Conservation (phyloP, 2,888 invertebrate species). For the Drosophila anceps region DNA sequence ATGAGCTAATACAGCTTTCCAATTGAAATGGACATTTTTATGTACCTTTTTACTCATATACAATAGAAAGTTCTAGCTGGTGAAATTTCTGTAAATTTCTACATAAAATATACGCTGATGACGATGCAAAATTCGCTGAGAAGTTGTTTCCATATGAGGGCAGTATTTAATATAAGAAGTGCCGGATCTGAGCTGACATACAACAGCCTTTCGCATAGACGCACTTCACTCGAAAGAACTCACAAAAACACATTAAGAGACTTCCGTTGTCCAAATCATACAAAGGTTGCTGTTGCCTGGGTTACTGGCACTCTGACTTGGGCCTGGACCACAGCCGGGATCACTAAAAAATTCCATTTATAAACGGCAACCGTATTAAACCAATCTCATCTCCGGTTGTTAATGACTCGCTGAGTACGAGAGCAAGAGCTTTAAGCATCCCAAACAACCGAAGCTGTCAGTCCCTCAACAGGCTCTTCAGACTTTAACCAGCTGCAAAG, state of each 20-base stretch:
- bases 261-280: conserved; percentile 70
- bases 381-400: conserved; percentile 81
- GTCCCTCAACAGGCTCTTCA: conserved; percentile 5
- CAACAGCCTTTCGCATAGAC: conserved; percentile 41
- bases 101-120: conserved; percentile 17
- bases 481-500: conserved; percentile 56
- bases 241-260: conserved; percentile 34
- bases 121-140: conserved; percentile 11
- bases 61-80: too few relatives aligned
- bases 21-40: too few relatives aligned
- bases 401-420: conserved; percentile 68
- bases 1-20: not conserved
- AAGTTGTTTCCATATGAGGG: conserved; percentile 4
- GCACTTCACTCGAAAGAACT: conserved; percentile 18
- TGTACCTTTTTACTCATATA: too few relatives aligned
- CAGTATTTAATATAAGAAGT: conserved; percentile 62
- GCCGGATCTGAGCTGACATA: conserved; percentile 52
- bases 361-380: conserved; percentile 78
- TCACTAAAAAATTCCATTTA: conserved; percentile 80
- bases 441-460: conserved; percentile 22
- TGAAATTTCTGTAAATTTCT: not conserved
- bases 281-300: conserved; percentile 30
- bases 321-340: conserved; percentile 20
- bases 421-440: conserved; percentile 49
- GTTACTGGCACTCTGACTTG: conserved; percentile 42